Base-by-base conservation (phyloP, 2,888 invertebrate genomes). In the Andrena trimmerana region DNA sequence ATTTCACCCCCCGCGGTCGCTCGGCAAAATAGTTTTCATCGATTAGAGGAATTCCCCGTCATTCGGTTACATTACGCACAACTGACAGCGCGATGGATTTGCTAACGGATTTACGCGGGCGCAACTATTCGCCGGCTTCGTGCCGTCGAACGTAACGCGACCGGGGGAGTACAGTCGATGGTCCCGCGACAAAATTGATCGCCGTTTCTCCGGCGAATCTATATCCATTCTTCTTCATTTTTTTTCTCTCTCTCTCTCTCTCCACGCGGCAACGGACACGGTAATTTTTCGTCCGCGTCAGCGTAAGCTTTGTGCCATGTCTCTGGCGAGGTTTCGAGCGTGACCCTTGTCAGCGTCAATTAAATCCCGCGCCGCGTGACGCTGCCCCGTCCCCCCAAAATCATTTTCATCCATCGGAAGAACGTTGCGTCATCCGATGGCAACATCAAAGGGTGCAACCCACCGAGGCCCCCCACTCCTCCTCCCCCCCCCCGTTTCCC, bases 11-110 rank as follows among this genome's bases (percentile, higher is more conserved):
- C 73, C 68, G 85, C 66, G 83, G 81, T 88, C 72, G 75, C 59
- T 33, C 78, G 78, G 63, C 84, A 73, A 90, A 90, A 83, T 87
- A 85, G 79, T 86, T 89, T 86, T 83, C 85, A 84, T 90, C 83
- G 86, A 88, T 90, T 86, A 80, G 80, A 82, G 84, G 81, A 85
- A 67, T 78, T 82, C 84, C 57, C 74, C 70, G 31, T 80, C 81
- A 60, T 79, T 78, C 59, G 74, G 75, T 82, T 80, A 82, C 80
- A 73, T 79, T 63, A 70, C 70, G 73, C 68, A 36, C 63, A 77
- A 78, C 84, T 77, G 81, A 76, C 73, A 74, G 52, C 52, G 62
- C 76, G 78, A 74, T 86, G 71, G 84, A 86, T 82, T 83, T 81
- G 67, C 69, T 62, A 74, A 82, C 78, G 68, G 88, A 84, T 77